phyloP scores from a whole-genome alignment of 2,888 invertebrate genomes.

The Polymixis lichenea region DNA sequence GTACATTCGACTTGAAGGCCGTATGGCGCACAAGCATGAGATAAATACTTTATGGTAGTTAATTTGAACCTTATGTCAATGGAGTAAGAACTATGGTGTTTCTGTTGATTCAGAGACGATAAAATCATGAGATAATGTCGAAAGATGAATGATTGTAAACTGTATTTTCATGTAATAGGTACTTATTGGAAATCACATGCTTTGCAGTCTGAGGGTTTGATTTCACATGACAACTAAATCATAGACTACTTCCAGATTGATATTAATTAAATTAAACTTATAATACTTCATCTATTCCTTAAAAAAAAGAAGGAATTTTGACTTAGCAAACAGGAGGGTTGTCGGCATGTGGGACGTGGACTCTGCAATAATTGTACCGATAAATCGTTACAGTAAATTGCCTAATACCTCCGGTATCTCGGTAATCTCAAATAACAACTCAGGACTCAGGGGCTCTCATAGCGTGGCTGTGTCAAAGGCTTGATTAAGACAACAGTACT shows the following conservation, averaged over 20 bases:
- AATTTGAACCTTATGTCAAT: constrained; percentile 53
- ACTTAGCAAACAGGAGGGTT: too few species aligned
- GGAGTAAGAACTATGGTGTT: constrained; percentile 28
- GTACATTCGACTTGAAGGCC: constrained; percentile 48
- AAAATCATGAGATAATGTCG: constrained; percentile 72
- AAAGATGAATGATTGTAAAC: constrained; percentile 74
- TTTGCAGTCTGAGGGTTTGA: constrained; percentile 26
- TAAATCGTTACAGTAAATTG: too few species aligned
- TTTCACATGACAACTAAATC: constrained; percentile 61
- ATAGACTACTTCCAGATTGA: neutral
- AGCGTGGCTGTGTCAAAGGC: too few species aligned
- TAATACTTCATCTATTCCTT: too few species aligned
- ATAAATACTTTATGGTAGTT: constrained; percentile 19
- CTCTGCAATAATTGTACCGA: too few species aligned
- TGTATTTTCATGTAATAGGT: constrained; percentile 39
- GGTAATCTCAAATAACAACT: too few species aligned
- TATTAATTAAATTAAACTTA: too few species aligned
- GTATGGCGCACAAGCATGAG: constrained; percentile 25
- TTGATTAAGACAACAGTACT: too few species aligned
- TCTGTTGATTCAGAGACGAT: constrained; percentile 50
- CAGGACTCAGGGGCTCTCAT: too few species aligned
- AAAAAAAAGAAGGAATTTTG: too few species aligned
- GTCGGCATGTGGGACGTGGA: too few species aligned
- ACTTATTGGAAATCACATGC: constrained; percentile 67
- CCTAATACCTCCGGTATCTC: too few species aligned